Base-by-base conservation (phyloP, 1,140 invertebrate species). In the Dolichoris vasculosae region DNA sequence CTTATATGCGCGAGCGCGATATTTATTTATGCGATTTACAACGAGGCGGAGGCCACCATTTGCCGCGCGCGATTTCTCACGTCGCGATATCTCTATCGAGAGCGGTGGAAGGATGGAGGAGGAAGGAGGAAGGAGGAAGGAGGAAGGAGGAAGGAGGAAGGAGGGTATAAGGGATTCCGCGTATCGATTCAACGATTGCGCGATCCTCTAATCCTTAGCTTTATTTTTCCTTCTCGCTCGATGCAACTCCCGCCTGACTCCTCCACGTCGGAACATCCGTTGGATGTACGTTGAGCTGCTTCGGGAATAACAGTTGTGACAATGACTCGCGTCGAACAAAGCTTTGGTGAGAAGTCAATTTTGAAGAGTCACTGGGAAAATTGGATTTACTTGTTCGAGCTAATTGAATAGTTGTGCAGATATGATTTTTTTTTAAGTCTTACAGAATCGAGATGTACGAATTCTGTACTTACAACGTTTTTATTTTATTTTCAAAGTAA, bases 1-100 rank as follows among this genome's bases (percentile, higher is more conserved):
- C n/a, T 67, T 67, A 32, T 23, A 13, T 43, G 46, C n/a, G n/a
- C n/a, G 35, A 2, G 15, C 46, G 71, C 23, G 32, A n/a, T n/a
- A n/a, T n/a, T 59, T 78, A 78, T 78, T 78, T 78, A 78, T 78
- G 76, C 76, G 76, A 55, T 35, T 78, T 43, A 35, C 64, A 15
- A 69, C 79, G 38, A 69, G 51, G 64, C 15, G 20, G 30, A 79
- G 35, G 40, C 38, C 55, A 6, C 55, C 23, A 26, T 59, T 26
- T 3, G 15, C 30, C 13, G 26, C 17, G 35, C 64, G 11, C 63
- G 26, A 69, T 81, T 81, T 81, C 79, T 81, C 63, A 81, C 38
- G 13, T 23, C 26, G 78, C 20, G 78, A 59, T 80, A 67, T 80
- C 55, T 79, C 59, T 79, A 79, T 79, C 55, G 13, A n/a, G n/a